Base-by-base conservation (phyloP, 1,140 invertebrate genomes). In the Formica selysi region DNA sequence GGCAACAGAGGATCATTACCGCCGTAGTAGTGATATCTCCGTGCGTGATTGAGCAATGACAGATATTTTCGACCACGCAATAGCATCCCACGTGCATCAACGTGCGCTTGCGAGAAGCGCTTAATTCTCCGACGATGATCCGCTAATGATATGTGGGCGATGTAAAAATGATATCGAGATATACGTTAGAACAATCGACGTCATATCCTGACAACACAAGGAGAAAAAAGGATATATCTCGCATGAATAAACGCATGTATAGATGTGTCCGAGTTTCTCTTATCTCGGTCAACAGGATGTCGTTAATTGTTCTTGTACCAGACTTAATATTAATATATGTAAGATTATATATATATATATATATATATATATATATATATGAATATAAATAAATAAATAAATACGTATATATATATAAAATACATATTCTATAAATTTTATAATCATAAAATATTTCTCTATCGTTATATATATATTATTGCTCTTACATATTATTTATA, bases 11-110 rank as follows among this genome's bases (percentile, higher is more conserved):
- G 32, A 51, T 57, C 29, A 11, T 64, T 32, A 76, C 62, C 32
- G 48, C 64, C 73, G 51, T 68, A 22, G 32, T 51, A 51, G 44
- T 68, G 38, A 73, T 80, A 44, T 44, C 38, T 71, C 51, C 26
- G 44, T 61, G 29, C 64, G 29, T 36, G 84, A 80, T 80, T 64
- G 78, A 70, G 85, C 76, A 81, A 86, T 68, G 84, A 3, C 8
- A 81, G 29, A 41, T 38, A 13, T 83, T 79, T 83, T 74, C 59
- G 85, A 74, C 68, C 68, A 86, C 59, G 76, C 62, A 86, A 41
- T 19, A 71, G 8, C 85, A 7, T 70, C 78, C 78, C 41, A 86
- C 85, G 68, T 83, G 68, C 38, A 22, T 83, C 85, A 41, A 22
- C 26, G 26, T 13, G 38, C 67, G 67, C 44, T 44, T 38, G 38